Percentiles rank a stretch among this genome's conserved stretches.
These are phyloP conservation scores for Thecophora atra DNA, from an alignment of 2,888 invertebrate species.

Conservation along the genomic window DNA sequence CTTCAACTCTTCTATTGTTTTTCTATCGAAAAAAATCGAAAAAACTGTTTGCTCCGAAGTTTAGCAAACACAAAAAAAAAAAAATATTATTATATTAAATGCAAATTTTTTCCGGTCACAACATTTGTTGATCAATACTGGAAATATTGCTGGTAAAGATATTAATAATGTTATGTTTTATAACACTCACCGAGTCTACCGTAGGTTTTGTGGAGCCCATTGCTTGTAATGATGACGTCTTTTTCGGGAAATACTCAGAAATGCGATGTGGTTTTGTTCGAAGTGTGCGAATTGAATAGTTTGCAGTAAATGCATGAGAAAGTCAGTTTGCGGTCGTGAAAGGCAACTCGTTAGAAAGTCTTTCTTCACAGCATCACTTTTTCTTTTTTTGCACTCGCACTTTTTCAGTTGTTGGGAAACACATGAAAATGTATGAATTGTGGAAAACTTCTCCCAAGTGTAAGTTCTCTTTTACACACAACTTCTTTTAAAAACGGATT, in stretches of 20 bases:
- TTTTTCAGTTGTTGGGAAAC: neutral
- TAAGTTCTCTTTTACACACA: neutral
- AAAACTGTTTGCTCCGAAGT: too few relatives aligned
- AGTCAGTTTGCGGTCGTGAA: neutral
- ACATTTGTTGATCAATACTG: neutral
- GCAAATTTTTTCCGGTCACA: too few relatives aligned
- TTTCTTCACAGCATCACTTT: neutral
- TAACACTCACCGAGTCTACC: conserved; percentile 7
- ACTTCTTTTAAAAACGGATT: neutral
- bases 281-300: neutral
- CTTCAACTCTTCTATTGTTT: too few relatives aligned
- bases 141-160: neutral
- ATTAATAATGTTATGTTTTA: neutral
- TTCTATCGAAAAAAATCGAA: too few relatives aligned
- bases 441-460: too few relatives aligned
- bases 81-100: too few relatives aligned
- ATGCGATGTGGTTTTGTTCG: too few relatives aligned
- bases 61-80: too few relatives aligned
- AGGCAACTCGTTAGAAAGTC: conserved; percentile 5
- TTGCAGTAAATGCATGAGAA: neutral
- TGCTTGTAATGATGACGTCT: neutral
- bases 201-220: neutral
- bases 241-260: neutral
- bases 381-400: neutral
- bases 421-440: too few relatives aligned